phyloP scores from a whole-genome alignment of 1,140 invertebrate genomes.

The Agrypnia vestita region DNA sequence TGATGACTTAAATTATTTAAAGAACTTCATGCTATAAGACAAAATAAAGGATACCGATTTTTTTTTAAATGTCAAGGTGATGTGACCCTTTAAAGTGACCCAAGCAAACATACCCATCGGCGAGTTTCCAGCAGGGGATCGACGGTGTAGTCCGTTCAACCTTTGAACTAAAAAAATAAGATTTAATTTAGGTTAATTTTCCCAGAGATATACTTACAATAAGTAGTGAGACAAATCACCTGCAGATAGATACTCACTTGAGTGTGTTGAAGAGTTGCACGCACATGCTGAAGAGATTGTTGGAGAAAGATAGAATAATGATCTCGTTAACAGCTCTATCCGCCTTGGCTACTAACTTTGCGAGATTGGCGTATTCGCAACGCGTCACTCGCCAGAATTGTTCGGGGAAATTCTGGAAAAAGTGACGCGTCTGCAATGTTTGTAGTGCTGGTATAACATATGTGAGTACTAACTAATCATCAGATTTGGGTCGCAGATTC shows the following conservation, averaged over 20 bases:
- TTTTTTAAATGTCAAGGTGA: too few species aligned
- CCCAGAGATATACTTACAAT: not conserved
- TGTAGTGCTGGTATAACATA: too few species aligned
- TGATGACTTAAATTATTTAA: too few species aligned
- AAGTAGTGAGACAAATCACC: not conserved
- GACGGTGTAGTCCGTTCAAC: not conserved
- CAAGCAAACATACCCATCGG: not conserved
- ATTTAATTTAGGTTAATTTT: not conserved
- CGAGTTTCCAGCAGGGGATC: conserved; percentile 7
- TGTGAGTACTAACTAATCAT: too few species aligned
- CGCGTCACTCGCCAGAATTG: conserved; percentile 74
- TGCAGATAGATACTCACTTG: conserved; percentile 67
- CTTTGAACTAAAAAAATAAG: not conserved
- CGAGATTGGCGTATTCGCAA: conserved; percentile 75
- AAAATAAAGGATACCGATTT: too few species aligned
- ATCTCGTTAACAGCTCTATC: conserved; percentile 75
- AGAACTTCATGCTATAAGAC: too few species aligned
- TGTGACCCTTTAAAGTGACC: too few species aligned
- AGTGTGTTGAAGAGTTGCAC: conserved; percentile 78
- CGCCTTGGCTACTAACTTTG: conserved; percentile 72
- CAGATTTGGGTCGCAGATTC: too few species aligned
- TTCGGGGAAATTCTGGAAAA: conserved; percentile 69
- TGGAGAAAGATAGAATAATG: conserved; percentile 76
- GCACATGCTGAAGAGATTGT: conserved; percentile 79
- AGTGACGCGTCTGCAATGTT: not conserved